Evolutionary conservation across 2,888 invertebrate species (phyloP), one percentile per base, ranked within the genome.

Genomic region (Tetragnatha montana): DNA sequence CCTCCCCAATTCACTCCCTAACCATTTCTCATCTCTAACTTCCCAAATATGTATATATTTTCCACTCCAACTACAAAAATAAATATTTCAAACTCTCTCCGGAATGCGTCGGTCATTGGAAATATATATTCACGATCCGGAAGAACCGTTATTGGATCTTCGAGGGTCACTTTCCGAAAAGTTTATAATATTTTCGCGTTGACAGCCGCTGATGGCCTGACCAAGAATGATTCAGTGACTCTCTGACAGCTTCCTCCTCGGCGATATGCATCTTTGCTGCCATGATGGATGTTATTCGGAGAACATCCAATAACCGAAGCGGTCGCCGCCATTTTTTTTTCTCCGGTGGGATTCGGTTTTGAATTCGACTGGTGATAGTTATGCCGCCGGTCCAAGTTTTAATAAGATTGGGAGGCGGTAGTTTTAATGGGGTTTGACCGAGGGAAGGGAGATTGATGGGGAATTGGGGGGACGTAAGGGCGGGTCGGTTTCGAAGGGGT

Each of bases 141-240:
- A 21, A 73, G 83, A 84, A 76, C 49, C 76, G 83, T 74, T 84
- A 84, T 84, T 84, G 75, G 83, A 84, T 84, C 82, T 8, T 21
- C 49, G 78, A 35, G 69, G 83, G 83, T 76, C 83, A 84, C 83
- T 84, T 84, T 84, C 19, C 35, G 71, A 71, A 19, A 76, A 84
- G 75, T 84, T 84, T 84, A 84, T 84, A 76, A 84, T 84, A 84
- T 76, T 84, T 84, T 75, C 4, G 21, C 60, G 83, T 82, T 69
- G 83, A 84, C 83, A 84, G 83, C 22, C 60, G 60, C 17, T 17
- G 60, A 60, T 60, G 78, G 51, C 21, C 71, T 19, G 21, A 69
- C 76, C 47, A 14, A 60, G 60, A 68, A 69, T 49, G 75, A 84
- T 49, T 75, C 83, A 84, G 22, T 76, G 76, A 68, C 49, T 68